phyloP scores from a whole-genome alignment of 2,888 invertebrate species.

The Cataglyphis livida region DNA sequence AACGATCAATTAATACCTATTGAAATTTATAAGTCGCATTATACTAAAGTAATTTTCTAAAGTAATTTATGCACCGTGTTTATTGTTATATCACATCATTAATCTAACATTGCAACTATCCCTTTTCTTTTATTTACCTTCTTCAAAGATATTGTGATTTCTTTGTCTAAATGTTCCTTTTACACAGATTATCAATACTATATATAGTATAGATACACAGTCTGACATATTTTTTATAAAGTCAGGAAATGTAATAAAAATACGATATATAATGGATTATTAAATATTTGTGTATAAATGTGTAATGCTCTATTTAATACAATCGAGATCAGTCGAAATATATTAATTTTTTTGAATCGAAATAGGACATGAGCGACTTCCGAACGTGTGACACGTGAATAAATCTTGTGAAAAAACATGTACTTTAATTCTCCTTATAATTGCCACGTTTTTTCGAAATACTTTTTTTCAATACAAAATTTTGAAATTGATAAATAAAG shows the following conservation, averaged over 20 bases:
- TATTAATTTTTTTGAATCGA: conserved; percentile 6
- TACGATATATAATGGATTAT: not conserved
- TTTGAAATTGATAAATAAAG: conserved; percentile 7
- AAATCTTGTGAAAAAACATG: not conserved
- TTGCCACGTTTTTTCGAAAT: not conserved
- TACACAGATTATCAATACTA: not conserved
- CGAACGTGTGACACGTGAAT: not conserved
- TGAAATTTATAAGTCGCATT: conserved; percentile 59
- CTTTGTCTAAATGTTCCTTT: conserved; percentile 22
- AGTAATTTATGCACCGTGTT: conserved; percentile 70
- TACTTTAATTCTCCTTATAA: not conserved
- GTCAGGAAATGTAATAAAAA: conserved; percentile 36
- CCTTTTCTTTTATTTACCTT: conserved; percentile 24
- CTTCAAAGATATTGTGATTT: conserved; percentile 3
- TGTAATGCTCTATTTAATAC: conserved; percentile 6
- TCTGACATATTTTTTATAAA: not conserved
- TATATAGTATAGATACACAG: conserved; percentile 44
- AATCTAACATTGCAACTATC: conserved; percentile 63
- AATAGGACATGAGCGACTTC: not conserved
- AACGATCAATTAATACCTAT: conserved; percentile 81
- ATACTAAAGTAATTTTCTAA: conserved; percentile 55
- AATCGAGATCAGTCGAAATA: conserved; percentile 39
- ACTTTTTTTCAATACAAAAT: not conserved
- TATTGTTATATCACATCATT: conserved; percentile 71
- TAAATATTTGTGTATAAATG: too few relatives aligned